These are phyloP conservation scores for Lamprologus ornatipinnis DNA, from an alignment of 2,113 vertebrate species.

Conservation along the genomic window DNA sequence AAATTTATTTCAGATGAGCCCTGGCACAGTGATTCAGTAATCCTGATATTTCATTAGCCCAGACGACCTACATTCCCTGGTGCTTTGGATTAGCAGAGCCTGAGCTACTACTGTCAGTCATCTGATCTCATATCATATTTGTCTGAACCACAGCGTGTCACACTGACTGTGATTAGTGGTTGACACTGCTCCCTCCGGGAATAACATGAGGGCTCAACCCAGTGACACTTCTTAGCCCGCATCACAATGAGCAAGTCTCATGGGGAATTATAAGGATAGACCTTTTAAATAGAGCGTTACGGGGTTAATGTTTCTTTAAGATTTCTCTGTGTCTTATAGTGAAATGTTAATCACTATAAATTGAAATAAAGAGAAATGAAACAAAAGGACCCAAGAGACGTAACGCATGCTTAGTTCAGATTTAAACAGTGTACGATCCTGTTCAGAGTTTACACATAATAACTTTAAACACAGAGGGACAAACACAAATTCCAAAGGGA, in stretches of 20 bases:
- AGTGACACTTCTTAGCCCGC: neutral
- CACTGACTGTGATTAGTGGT: neutral
- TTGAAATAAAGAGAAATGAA: neutral
- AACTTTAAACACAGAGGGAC: neutral
- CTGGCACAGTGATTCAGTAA: neutral
- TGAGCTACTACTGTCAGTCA: conserved; percentile 8
- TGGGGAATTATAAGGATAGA: neutral
- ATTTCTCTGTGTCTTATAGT: neutral
- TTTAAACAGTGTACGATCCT: neutral
- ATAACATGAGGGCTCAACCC: neutral
- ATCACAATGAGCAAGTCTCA: neutral
- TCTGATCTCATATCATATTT: conserved; percentile 1
- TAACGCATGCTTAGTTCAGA: neutral
- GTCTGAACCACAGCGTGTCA: neutral
- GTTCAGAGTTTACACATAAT: neutral
- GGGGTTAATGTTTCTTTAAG: neutral
- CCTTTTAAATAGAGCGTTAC: neutral
- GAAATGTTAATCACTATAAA: neutral
- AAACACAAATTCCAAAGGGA: neutral
- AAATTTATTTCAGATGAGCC: conserved; percentile 1
- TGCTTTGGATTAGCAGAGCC: conserved; percentile 20
- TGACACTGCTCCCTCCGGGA: neutral
- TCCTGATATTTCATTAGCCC: conserved; percentile 31
- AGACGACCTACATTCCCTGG: conserved; percentile 27
- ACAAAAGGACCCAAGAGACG: neutral